phyloP scores from a whole-genome alignment of 2,113 vertebrate genomes.

The Eptatretus burgeri region DNA sequence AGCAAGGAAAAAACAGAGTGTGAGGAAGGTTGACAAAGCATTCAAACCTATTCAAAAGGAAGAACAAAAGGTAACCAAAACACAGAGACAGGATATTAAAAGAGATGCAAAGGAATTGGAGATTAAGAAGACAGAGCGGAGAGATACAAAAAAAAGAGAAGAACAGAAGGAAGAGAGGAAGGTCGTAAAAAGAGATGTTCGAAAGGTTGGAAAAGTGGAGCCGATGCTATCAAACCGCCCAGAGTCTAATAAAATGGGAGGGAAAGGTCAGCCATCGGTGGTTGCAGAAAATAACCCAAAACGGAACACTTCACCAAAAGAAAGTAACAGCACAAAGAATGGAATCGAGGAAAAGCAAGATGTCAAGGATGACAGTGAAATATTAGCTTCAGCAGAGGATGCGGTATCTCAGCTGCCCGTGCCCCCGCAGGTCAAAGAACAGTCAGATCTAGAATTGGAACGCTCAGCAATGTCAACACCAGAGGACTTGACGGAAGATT shows the following conservation, averaged over 20 bases:
- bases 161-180: slow-evolving; percentile 14
- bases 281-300: slow-evolving; percentile 12
- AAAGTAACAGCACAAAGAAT: neutral
- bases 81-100: slow-evolving; percentile 15
- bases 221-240: too few species aligned
- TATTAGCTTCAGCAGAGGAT: slow-evolving; percentile 5
- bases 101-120: slow-evolving; percentile 18
- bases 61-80: slow-evolving; percentile 12
- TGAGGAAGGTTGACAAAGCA: slow-evolving; percentile 32
- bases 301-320: slow-evolving; percentile 13
- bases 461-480: slow-evolving; percentile 21
- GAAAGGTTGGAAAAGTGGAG: neutral
- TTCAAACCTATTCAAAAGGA: slow-evolving; percentile 19
- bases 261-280: too few species aligned
- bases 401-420: slow-evolving; percentile 8
- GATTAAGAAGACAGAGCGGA: slow-evolving; percentile 22
- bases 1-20: slow-evolving; percentile 16
- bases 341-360: neutral
- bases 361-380: neutral
- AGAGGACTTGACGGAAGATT: slow-evolving; percentile 16
- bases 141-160: slow-evolving; percentile 16
- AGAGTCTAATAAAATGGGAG: too few species aligned
- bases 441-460: fast-evolving
- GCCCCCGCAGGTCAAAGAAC: neutral
- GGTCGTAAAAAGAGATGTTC: slow-evolving; percentile 17